A percentile compares a stretch with the other conserved stretches of the same genome.
These are phyloP conservation scores for Hassar affinis DNA, from an alignment of 2,113 vertebrate species.

Conservation along the genomic window DNA sequence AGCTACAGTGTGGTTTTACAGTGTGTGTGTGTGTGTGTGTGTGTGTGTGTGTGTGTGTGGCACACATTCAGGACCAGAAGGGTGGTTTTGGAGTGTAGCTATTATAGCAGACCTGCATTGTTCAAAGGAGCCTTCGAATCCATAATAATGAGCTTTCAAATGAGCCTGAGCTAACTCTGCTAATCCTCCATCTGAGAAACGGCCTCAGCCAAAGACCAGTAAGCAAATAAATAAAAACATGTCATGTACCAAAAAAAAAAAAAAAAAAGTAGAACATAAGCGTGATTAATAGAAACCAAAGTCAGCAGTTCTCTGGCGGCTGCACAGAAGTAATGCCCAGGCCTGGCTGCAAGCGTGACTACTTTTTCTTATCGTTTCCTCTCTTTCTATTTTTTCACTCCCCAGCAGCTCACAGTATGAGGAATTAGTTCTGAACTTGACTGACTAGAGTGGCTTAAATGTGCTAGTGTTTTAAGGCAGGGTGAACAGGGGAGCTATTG, in stretches of 20 bases:
- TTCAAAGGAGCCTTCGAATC: constrained; percentile 69
- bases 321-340: constrained; percentile 36
- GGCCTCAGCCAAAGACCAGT: constrained; percentile 58
- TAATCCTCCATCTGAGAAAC: constrained; percentile 73
- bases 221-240: constrained; percentile 71
- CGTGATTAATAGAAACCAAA: constrained; percentile 59
- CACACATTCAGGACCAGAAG: constrained; percentile 19
- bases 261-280: constrained; percentile 55
- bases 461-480: not conserved
- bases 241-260: not conserved
- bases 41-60: not conserved
- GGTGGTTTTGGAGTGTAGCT: constrained; percentile 59
- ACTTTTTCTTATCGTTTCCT: not conserved
- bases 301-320: constrained; percentile 49
- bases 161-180: constrained; percentile 70
- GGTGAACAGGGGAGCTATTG: not conserved
- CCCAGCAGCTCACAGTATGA: not conserved
- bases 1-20: not conserved
- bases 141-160: constrained; percentile 73
- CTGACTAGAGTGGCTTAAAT: not conserved
- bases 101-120: constrained; percentile 70
- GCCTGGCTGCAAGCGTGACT: constrained; percentile 25
- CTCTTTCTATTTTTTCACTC: not conserved
- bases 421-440: constrained; percentile 22
- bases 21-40: not conserved